Evolutionary conservation across 2,888 invertebrate species (phyloP), one percentile per base, ranked within the genome.

Genomic region (Peribatodes rhomboidaria): DNA sequence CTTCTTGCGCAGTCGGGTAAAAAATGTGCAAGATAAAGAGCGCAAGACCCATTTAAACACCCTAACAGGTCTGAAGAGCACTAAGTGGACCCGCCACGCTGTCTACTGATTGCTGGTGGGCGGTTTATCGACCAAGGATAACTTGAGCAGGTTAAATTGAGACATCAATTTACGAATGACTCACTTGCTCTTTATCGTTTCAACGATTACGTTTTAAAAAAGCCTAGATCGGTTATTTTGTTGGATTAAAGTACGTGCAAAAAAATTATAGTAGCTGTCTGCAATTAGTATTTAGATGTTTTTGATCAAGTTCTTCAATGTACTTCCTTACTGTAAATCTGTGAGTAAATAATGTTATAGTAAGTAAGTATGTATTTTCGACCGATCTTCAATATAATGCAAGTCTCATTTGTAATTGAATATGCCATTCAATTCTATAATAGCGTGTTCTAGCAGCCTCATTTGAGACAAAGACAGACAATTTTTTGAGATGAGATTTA

Each of bases 81-180:
- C 39, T 47, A 22, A 22, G 16, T 52, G 27, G 44, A 18, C 49
- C 47, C 64, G 64, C 58, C 64, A 55, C 47, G 53, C 64, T 37
- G 64, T 64, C 64, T 64, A 49, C 49, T 42, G 59, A 55, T 55
- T 64, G 54, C 33, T 14, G 35, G 64, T 64, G 59, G 64, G 64
- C 54, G 64, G 47, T 62, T 58, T 55, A 64, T 55, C 64, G 54
- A 59, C 49, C 55, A 42, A 59, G 62, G 62, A 64, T 59, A 37
- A 64, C 35, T 18, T 39, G 58, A 50, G 39, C 54, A 37, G 58
- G 39, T 46, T 27, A 42, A 42, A 64, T 65, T 65, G 47, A 54
- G 59, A 35, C 59, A 50, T 50, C 37, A 64, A 59, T 55, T 54
- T 47, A 42, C 31, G 35, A 47, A 58, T 63, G 52, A 64, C 54